A percentile compares a stretch with the other conserved stretches of the same genome.
Conservation (phyloP, 2,888 invertebrate genomes). For the Ennomos fuscantarius region DNA sequence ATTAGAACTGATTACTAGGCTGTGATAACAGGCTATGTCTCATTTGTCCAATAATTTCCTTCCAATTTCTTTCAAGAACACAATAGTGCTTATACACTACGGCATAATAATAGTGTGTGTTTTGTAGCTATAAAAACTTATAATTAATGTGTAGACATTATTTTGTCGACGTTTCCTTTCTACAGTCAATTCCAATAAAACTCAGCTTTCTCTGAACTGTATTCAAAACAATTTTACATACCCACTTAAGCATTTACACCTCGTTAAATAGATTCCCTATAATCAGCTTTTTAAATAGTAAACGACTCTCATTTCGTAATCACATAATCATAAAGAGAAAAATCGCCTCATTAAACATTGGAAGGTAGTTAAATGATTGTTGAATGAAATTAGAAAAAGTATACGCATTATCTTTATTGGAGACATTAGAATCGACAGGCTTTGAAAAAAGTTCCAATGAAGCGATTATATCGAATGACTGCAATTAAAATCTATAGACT, state of each 20-base stretch:
- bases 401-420: conserved; percentile 70
- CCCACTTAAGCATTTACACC: conserved; percentile 27
- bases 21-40: no score
- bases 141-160: no score
- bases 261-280: conserved; percentile 19
- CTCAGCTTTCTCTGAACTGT: not conserved
- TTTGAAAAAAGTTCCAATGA: conserved; percentile 75
- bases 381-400: conserved; percentile 57
- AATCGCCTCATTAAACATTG: conserved; percentile 54
- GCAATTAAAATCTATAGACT: conserved; percentile 79
- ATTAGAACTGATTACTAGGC: no score
- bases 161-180: no score
- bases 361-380: conserved; percentile 55
- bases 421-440: conserved; percentile 71
- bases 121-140: no score
- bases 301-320: conserved; percentile 45
- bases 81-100: no score
- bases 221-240: conserved; percentile 27
- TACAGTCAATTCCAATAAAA: no score
- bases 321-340: conserved; percentile 45
- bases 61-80: no score
- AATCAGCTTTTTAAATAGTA: conserved; percentile 28
- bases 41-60: no score
- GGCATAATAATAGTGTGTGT: no score
- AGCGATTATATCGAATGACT: conserved; percentile 77